Percentiles rank a stretch among this genome's conserved stretches.
These are phyloP conservation scores for Pachypeltis micranthus DNA, from an alignment of 1,140 invertebrate genomes.

Conservation along the genomic window DNA sequence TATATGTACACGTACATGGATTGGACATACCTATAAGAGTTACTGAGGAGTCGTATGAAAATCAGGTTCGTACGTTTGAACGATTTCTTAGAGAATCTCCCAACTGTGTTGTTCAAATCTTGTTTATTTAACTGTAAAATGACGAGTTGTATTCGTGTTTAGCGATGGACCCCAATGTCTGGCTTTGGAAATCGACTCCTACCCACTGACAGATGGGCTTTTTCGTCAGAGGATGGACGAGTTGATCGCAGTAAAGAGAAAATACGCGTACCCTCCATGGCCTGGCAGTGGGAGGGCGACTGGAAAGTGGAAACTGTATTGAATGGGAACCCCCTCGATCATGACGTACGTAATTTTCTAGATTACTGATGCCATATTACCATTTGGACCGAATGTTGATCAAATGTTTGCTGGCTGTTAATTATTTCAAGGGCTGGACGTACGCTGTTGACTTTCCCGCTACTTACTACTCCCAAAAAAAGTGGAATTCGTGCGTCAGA, in stretches of 20 bases:
- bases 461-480: constrained; percentile 65
- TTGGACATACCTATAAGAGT: constrained; percentile 80
- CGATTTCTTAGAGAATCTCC: not conserved
- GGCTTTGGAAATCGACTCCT: constrained; percentile 70
- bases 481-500: constrained; percentile 83
- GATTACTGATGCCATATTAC: not conserved
- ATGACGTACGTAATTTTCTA: constrained; percentile 48
- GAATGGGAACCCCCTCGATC: constrained; percentile 71
- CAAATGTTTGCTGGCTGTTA: not conserved
- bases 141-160: constrained; percentile 32
- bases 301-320: constrained; percentile 82
- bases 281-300: constrained; percentile 88
- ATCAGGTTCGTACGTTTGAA: constrained; percentile 47
- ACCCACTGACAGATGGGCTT: constrained; percentile 74
- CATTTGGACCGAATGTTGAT: not conserved
- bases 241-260: constrained; percentile 61
- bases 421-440: constrained; percentile 60
- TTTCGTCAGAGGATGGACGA: constrained; percentile 71
- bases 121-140: too few species aligned
- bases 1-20: constrained; percentile 79
- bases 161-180: constrained; percentile 80
- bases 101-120: too few species aligned
- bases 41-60: constrained; percentile 82
- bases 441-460: constrained; percentile 87
- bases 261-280: constrained; percentile 75